Evolutionary conservation across 2,888 invertebrate species (phyloP).

Genomic region (Miltochrista miniata): DNA sequence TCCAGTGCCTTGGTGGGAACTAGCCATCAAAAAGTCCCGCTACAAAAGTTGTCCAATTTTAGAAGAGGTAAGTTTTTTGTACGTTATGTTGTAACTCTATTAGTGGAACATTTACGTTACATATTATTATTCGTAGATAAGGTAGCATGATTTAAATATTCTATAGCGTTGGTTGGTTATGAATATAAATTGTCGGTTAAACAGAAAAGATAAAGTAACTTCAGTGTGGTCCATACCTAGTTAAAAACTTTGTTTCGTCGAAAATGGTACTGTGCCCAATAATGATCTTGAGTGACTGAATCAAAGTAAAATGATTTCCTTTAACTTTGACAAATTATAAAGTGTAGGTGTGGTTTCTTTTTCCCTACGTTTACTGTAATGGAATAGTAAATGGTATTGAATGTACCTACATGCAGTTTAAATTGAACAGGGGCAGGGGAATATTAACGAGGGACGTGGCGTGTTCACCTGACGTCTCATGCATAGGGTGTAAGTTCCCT

Average conservation of each 20-base stretch:
- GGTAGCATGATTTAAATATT: neutral
- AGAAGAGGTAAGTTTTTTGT: slow-evolving; percentile 81
- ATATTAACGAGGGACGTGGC: slow-evolving; percentile 53
- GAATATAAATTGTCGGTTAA: neutral
- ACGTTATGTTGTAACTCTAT: slow-evolving; percentile 4
- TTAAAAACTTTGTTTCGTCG: no score
- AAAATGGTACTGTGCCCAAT: no score
- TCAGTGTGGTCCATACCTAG: no score
- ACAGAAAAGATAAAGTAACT: no score
- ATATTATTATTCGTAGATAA: no score
- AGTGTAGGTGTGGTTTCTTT: slow-evolving; percentile 45
- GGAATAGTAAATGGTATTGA: slow-evolving; percentile 45
- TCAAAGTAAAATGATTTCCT: neutral
- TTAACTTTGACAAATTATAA: neutral
- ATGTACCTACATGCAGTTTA: slow-evolving; percentile 48
- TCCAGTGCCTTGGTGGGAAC: slow-evolving; percentile 94
- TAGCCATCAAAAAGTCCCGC: slow-evolving; percentile 91
- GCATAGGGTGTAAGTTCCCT: slow-evolving; percentile 36
- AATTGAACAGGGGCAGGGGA: slow-evolving; percentile 54
- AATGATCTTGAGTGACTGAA: no score
- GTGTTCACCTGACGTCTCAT: slow-evolving; percentile 58
- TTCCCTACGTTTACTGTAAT: slow-evolving; percentile 44
- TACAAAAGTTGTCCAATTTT: slow-evolving; percentile 93
- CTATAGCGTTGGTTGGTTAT: neutral
- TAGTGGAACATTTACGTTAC: neutral